Conservation (phyloP, 2,888 invertebrate genomes). For the Tromatobia lineatoria region DNA sequence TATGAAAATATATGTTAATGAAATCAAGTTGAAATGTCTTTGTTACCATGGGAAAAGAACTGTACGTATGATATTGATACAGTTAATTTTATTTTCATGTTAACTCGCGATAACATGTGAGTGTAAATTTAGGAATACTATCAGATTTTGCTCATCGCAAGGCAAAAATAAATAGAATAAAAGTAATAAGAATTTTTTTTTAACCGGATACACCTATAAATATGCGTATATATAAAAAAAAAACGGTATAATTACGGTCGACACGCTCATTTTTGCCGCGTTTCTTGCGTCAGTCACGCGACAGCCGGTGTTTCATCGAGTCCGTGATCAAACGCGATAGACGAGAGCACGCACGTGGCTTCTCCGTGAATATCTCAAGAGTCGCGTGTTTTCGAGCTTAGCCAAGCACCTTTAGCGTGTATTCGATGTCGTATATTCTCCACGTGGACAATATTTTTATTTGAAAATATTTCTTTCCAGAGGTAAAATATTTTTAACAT, state of each 20-base stretch:
- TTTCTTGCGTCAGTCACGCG: not conserved
- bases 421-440: not conserved
- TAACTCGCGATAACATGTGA: no score
- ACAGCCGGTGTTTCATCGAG: slow-evolving; percentile 1
- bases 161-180: no score
- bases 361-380: slow-evolving; percentile 18
- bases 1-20: no score
- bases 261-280: not conserved
- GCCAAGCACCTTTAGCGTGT: not conserved
- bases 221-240: not conserved
- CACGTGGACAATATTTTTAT: not conserved
- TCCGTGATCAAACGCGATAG: not conserved
- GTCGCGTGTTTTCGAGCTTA: not conserved
- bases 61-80: no score
- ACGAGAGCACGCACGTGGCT: slow-evolving; percentile 27
- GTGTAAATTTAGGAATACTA: no score
- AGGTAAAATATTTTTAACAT: not conserved
- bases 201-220: not conserved
- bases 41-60: no score
- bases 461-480: not conserved
- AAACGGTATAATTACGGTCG: slow-evolving; percentile 13
- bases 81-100: no score
- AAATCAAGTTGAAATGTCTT: no score
- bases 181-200: no score
- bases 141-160: no score